Conservation (phyloP, 1,140 invertebrate species). For the Rhyacophila brunnea region DNA sequence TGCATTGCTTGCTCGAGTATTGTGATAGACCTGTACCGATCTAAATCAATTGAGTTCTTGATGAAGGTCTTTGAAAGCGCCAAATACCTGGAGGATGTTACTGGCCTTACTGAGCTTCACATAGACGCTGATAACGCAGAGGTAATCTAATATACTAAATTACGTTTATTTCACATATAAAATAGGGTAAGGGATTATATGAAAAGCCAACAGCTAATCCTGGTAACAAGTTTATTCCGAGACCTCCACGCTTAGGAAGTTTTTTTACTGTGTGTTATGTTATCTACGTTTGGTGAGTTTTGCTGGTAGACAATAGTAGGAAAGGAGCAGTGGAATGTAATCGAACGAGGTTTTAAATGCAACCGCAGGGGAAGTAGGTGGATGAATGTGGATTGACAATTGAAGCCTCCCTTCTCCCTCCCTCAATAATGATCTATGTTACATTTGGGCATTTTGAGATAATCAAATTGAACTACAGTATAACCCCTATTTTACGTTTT, state of each 20-base stretch:
- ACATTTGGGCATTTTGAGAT: too few relatives aligned
- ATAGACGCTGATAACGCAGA: constrained; percentile 63
- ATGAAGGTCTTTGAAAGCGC: constrained; percentile 82
- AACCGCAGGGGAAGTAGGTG: too few relatives aligned
- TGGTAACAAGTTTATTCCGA: neutral
- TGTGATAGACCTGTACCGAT: constrained; percentile 67
- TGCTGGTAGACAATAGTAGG: neutral
- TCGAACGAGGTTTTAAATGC: too few relatives aligned
- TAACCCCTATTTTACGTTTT: too few relatives aligned
- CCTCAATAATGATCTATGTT: too few relatives aligned
- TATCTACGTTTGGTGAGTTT: neutral
- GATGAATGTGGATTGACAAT: too few relatives aligned
- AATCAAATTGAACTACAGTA: too few relatives aligned
- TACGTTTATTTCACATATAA: neutral
- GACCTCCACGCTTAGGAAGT: neutral
- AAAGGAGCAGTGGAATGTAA: neutral
- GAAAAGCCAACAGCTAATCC: neutral
- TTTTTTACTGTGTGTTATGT: neutral
- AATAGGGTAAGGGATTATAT: neutral
- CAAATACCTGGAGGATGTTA: constrained; percentile 83
- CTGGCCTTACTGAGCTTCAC: constrained; percentile 78
- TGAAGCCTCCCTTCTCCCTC: too few relatives aligned
- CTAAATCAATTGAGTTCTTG: constrained; percentile 75
- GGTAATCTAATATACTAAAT: constrained; percentile 46
- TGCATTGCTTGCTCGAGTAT: constrained; percentile 88